Evolutionary conservation across 1,140 invertebrate genomes (phyloP), one percentile per base, ranked within the genome.

Genomic region (Propsilocerus akamusi): DNA sequence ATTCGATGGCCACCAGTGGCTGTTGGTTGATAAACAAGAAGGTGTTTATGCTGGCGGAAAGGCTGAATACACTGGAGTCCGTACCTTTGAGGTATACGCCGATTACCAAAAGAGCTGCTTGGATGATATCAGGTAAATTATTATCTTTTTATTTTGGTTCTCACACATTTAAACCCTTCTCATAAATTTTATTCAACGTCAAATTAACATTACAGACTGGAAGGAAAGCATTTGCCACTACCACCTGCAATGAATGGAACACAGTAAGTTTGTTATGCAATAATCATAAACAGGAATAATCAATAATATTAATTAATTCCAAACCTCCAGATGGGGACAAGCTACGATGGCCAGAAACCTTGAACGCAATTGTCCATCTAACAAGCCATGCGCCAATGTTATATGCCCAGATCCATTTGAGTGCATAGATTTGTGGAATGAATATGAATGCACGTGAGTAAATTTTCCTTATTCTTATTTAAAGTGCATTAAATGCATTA

Each of bases 371-470:
- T 98, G 95, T 65, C 80, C 86, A 4, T 94, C 90, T 0, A 92
- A 95, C 58, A 90, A 92, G 59, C 90, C 92, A 20, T 97, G 93
- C 63, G 79, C 83, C 46, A 89, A 88, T 63, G 85, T 92, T 28
- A 84, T 85, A 54, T 96, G 93, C 62, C 82, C 83, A 0, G 81
- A 86, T 57, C 87, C 89, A n/a, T 92, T 94, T 64, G 86, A 91
- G 55, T 98, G 95, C 68, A 84, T 92, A 25, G 92, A 97, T 68
- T 75, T 96, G 0, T 98, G 93, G 93, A 91, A 88, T 67, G 83
- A 89, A 68, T 90, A 91, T 58, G 92, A 96, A 59, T 98, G 93
- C 89, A 92, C 88, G 92, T 97, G 71, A 83, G 86, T 81, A 59
- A n/a, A n/a, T n/a, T n/a, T n/a, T n/a, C n/a, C n/a, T n/a, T n/a